phyloP scores from a whole-genome alignment of 2,113 vertebrate species.

The Rhineura floridana region DNA sequence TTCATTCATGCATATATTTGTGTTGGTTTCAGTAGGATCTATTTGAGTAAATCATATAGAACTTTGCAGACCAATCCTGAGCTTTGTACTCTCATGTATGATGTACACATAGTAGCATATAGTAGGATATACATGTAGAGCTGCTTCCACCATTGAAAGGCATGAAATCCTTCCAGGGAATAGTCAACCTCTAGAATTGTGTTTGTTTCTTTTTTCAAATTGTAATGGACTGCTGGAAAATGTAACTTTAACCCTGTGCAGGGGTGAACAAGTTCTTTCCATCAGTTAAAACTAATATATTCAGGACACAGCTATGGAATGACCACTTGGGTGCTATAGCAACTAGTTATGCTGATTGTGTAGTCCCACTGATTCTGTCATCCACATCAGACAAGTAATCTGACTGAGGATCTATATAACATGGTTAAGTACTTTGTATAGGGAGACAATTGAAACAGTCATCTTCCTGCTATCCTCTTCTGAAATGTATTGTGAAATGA shows the following conservation, averaged over 20 bases:
- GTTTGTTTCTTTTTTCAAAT: not conserved
- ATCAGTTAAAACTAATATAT: not conserved
- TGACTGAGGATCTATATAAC: not conserved
- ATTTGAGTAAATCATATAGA: not conserved
- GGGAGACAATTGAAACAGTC: not conserved
- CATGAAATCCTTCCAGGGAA: not conserved
- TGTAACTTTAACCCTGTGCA: not conserved
- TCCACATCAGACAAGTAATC: not conserved
- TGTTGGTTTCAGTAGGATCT: not conserved
- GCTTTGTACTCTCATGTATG: not conserved
- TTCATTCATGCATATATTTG: not conserved
- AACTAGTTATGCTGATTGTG: not conserved
- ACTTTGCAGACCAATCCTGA: not conserved
- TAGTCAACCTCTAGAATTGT: not conserved
- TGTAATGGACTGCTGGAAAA: not conserved
- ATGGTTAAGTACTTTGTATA: too few relatives aligned
- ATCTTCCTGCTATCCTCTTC: not conserved
- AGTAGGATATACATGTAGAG: not conserved
- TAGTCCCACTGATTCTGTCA: not conserved
- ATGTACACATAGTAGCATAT: not conserved
- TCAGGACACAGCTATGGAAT: not conserved
- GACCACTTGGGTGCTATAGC: not conserved
- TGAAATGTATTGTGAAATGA: not conserved
- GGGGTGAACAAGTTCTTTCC: not conserved
- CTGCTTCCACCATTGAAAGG: not conserved